These are phyloP conservation scores for Amblyornis subalaris DNA, from an alignment of 2,113 vertebrate species.

Conservation along the genomic window DNA sequence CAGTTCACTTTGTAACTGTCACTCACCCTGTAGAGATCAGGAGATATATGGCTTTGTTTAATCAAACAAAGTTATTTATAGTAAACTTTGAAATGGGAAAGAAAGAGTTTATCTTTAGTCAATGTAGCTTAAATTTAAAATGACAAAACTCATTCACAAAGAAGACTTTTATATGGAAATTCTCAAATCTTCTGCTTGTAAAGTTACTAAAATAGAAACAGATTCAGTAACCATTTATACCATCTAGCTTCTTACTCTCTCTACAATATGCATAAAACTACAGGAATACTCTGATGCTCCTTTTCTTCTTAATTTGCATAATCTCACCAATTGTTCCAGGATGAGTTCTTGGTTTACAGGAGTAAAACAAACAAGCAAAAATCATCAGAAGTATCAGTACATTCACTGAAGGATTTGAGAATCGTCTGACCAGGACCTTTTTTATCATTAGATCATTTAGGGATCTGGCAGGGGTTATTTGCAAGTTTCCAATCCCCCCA, in stretches of 20 bases:
- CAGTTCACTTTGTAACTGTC: background rate
- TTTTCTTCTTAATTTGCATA: background rate
- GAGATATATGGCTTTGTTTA: background rate
- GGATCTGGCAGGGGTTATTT: background rate
- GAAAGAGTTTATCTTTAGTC: background rate
- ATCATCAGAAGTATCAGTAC: background rate
- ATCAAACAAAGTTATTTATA: background rate
- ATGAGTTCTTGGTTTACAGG: background rate
- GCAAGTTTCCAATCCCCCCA: background rate
- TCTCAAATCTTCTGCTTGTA: background rate
- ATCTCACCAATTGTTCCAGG: background rate
- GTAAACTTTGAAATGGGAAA: background rate
- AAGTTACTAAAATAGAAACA: background rate
- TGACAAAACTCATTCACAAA: background rate
- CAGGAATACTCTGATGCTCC: background rate
- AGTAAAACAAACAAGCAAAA: background rate
- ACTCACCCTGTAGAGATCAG: background rate
- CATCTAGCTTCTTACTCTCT: background rate
- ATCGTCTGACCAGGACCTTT: background rate
- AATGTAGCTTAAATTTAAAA: background rate
- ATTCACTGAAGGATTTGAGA: background rate
- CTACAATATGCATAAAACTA: background rate
- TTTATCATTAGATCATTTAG: background rate
- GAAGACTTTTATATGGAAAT: background rate
- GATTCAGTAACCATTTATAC: background rate